Conservation (phyloP, 2,888 invertebrate genomes). For the Drosophila phalerata region DNA sequence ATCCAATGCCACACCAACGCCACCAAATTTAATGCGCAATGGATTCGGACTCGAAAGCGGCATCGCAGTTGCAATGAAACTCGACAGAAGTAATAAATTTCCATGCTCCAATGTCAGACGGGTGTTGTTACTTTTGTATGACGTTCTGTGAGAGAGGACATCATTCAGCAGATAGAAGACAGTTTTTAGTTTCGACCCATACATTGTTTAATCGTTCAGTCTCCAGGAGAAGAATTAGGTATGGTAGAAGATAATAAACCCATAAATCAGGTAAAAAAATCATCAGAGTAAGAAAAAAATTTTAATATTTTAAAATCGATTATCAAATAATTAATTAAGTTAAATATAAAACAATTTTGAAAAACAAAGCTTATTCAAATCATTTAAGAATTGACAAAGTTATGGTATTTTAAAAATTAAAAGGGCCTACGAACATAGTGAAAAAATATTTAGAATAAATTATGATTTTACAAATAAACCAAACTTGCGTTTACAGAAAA, state of each 20-base stretch:
- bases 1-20: constrained; percentile 27
- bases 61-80: constrained; percentile 18
- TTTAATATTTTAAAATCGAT: too few species aligned
- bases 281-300: too few species aligned
- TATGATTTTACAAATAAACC: too few species aligned
- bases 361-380: too few species aligned
- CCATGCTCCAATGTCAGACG: constrained; percentile 67
- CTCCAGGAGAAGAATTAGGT: background rate
- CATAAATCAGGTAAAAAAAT: background rate
- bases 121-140: constrained; percentile 57
- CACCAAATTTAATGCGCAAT: constrained; percentile 71
- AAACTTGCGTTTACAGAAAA: too few species aligned
- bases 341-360: too few species aligned
- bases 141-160: constrained; percentile 8
- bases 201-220: background rate
- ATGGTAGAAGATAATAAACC: background rate
- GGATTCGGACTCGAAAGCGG: constrained; percentile 53
- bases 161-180: background rate
- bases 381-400: background rate
- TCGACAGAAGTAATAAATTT: constrained; percentile 68
- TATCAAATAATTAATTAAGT: too few species aligned
- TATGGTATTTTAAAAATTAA: background rate
- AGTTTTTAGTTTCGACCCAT: background rate
- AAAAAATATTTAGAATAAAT: background rate
- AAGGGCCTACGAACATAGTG: background rate